Conservation (phyloP, 2,888 invertebrate species). For the Pardosa pseudoannulata region DNA sequence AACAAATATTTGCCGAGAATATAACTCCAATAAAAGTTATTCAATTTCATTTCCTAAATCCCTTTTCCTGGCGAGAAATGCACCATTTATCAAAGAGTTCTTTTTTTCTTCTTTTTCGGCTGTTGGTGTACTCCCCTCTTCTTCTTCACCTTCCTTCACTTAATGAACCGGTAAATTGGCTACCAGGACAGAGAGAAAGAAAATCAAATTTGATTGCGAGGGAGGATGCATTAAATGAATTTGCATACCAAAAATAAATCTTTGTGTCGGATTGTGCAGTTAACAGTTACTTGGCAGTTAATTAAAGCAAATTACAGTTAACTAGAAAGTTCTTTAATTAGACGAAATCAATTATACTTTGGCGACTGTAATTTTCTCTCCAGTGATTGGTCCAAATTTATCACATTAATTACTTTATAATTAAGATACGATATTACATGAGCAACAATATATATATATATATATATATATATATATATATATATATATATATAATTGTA, state of each 20-base stretch:
- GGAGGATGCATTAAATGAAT: not conserved
- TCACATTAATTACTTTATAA: not conserved
- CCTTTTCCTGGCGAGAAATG: not conserved
- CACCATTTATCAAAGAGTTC: not conserved
- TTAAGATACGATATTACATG: not conserved
- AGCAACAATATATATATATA: too few species aligned
- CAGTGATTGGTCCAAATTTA: not conserved
- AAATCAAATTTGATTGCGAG: not conserved
- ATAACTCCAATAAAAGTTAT: not conserved
- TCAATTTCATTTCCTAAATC: not conserved
- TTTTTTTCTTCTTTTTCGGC: too few species aligned
- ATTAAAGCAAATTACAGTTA: not conserved
- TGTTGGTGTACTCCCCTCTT: too few species aligned
- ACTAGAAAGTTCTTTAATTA: conserved; percentile 4
- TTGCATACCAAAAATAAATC: conserved; percentile 7
- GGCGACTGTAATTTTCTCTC: not conserved
- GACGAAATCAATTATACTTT: not conserved
- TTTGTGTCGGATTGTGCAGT: not conserved
- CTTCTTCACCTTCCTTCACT: not conserved
- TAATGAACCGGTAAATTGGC: not conserved
- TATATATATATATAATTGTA: too few species aligned
- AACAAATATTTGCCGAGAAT: not conserved
- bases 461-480: too few species aligned
- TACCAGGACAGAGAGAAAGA: not conserved
- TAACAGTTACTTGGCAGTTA: not conserved